phyloP scores from a whole-genome alignment of 2,797 vertebrate genomes.

The Amphiprion clarkii region DNA sequence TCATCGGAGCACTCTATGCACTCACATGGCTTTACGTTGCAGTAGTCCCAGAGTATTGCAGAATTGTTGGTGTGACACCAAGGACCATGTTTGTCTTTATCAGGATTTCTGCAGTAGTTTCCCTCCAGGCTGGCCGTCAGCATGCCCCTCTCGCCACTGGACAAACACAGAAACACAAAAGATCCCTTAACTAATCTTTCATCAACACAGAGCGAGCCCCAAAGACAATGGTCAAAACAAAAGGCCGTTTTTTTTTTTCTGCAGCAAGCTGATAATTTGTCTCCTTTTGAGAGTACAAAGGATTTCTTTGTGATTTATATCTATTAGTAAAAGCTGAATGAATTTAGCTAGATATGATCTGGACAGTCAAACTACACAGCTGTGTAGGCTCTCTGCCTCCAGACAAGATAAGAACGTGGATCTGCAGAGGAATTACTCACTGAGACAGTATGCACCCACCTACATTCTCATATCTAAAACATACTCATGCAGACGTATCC shows the following conservation, averaged over 20 bases:
- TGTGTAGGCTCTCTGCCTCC: constrained; percentile 62
- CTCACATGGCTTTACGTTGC: constrained; percentile 94
- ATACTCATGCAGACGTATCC: constrained; percentile 49
- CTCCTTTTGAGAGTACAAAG: constrained; percentile 30
- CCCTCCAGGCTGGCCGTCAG: constrained; percentile 86
- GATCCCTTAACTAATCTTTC: constrained; percentile 29
- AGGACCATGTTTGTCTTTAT: constrained; percentile 96
- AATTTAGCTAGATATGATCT: constrained; percentile 55
- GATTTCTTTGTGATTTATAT: constrained; percentile 47
- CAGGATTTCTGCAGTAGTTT: constrained; percentile 96
- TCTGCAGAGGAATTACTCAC: constrained; percentile 70
- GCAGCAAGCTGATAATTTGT: constrained; percentile 17
- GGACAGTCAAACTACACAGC: constrained; percentile 62
- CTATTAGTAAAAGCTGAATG: constrained; percentile 51
- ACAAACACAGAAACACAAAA: constrained; percentile 57
- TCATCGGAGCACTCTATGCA: constrained; percentile 39
- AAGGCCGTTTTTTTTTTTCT: background rate
- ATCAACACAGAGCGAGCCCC: constrained; percentile 36
- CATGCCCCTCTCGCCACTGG: constrained; percentile 75
- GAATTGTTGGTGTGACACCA: constrained; percentile 98
- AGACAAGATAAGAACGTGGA: constrained; percentile 64
- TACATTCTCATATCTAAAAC: constrained; percentile 55
- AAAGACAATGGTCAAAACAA: constrained; percentile 46
- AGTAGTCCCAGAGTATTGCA: constrained; percentile 96
- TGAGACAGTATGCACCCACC: constrained; percentile 50